Evolutionary conservation across 2,888 invertebrate species (phyloP).

Genomic region (Lasioglossum morio): DNA sequence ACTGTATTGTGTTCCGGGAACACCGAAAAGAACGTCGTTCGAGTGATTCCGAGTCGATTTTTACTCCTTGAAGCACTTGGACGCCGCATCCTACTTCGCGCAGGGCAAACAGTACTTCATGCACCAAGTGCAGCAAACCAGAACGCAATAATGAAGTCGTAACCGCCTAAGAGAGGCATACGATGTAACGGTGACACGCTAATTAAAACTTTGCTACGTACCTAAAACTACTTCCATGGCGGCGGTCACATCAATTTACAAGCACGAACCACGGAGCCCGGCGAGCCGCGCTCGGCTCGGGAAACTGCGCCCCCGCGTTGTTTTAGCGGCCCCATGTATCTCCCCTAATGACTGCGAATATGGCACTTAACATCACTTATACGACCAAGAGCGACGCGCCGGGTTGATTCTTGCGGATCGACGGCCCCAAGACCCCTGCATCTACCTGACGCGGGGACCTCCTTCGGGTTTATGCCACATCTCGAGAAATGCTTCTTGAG

Average conservation of each 20-base stretch:
- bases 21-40: not conserved
- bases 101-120: constrained; percentile 39
- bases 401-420: constrained; percentile 60
- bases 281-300: constrained; percentile 2
- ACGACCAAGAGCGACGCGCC: constrained; percentile 17
- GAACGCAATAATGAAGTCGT: constrained; percentile 62
- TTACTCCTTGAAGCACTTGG: constrained; percentile 28
- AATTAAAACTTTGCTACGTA: constrained; percentile 59
- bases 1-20: constrained; percentile 58
- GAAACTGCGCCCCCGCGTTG: constrained; percentile 47
- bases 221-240: constrained; percentile 44
- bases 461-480: not conserved
- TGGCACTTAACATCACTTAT: constrained; percentile 65
- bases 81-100: constrained; percentile 11
- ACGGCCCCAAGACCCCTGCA: constrained; percentile 14
- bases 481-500: not conserved
- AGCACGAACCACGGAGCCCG: not conserved
- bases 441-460: constrained; percentile 35
- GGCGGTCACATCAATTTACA: constrained; percentile 38
- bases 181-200: constrained; percentile 50
- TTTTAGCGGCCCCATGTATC: constrained; percentile 52
- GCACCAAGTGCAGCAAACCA: constrained; percentile 39
- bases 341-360: constrained; percentile 49
- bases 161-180: constrained; percentile 45
- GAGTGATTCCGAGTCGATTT: constrained; percentile 19